Base-by-base conservation (phyloP, 2,113 vertebrate species). In the Chascanopsetta lugubris region DNA sequence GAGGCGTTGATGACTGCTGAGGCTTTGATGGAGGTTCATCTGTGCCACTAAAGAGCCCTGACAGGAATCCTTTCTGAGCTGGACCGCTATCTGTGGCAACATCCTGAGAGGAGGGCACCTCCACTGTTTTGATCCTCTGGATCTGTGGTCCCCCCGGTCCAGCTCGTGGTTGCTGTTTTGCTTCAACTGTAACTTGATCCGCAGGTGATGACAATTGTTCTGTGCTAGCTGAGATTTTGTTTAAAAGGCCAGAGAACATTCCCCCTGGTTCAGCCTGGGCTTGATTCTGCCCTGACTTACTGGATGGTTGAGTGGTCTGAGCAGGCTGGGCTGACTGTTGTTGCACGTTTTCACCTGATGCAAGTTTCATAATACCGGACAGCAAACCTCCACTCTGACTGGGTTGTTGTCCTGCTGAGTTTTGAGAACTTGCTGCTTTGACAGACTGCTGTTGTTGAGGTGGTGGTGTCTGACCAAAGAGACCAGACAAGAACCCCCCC, bases 311-410 rank as follows among this genome's bases (percentile, higher is more conserved):
- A 69, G 43, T 25, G 65, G 34, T 18, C 29, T 72, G 60, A 22
- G 50, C 20, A 55, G 68, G 62, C 30, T 83, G 76, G 32, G 68
- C 11, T 5, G 71, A 47, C 3, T 46, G 58, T 46, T 75, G 38
- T 42, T 42, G 66, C 22, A 59, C 46, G 59, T 84, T 91, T 75
- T 94, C 93, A 57, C 85, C 84, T 51, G 93, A 90, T 75, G 92
- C 83, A 83, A 92, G 90, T 57, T 92, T 97, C 69, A 94, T 89
- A 75, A 93, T 76, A 43, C 84, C 89, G 24, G 91, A 91, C 51
- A 93, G 74, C 45, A 92, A 56, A 21, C 89, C 83, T 59, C 83
- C 84, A 75, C 85, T 55, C 61, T 90, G 85, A 86, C 25, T 66
- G 3, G 85, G 68, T 40, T 85, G 78, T 47, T 87, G 81, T 18